Conservation (phyloP, 2,797 vertebrate species). For the Rhodeus uyekii region DNA sequence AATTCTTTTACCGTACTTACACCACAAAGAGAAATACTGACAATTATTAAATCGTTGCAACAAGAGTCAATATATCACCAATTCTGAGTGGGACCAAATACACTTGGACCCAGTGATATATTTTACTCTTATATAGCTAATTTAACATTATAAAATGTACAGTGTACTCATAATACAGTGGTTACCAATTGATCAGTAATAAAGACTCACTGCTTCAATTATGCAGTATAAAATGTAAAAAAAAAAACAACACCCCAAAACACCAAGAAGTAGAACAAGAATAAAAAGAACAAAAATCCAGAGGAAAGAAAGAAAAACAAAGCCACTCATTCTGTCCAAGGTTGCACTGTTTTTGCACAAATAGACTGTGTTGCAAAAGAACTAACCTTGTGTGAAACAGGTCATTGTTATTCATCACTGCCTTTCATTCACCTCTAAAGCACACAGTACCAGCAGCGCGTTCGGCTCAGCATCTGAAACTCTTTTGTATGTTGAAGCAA, state of each 20-base stretch:
- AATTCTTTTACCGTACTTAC: too few relatives aligned
- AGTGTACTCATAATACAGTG: background rate
- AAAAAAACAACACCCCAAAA: accelerated
- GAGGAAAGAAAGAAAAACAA: background rate
- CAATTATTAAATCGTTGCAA: too few relatives aligned
- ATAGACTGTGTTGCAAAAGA: background rate
- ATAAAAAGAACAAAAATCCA: background rate
- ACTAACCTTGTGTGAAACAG: background rate
- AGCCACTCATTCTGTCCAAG: background rate
- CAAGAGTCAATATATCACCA: too few relatives aligned
- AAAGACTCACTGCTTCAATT: background rate
- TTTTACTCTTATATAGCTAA: too few relatives aligned
- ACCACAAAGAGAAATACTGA: too few relatives aligned
- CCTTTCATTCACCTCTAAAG: background rate
- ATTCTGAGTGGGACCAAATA: too few relatives aligned
- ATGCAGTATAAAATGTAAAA: background rate
- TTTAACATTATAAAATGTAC: too few relatives aligned
- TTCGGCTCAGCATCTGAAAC: background rate
- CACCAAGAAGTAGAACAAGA: background rate
- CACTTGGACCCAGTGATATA: too few relatives aligned
- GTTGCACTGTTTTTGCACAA: background rate
- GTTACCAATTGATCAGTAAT: background rate
- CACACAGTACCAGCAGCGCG: background rate
- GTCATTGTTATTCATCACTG: slow-evolving; percentile 3
- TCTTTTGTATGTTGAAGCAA: background rate